Conservation (phyloP, 2,888 invertebrate genomes). For the Meiosimyza platycephala region DNA sequence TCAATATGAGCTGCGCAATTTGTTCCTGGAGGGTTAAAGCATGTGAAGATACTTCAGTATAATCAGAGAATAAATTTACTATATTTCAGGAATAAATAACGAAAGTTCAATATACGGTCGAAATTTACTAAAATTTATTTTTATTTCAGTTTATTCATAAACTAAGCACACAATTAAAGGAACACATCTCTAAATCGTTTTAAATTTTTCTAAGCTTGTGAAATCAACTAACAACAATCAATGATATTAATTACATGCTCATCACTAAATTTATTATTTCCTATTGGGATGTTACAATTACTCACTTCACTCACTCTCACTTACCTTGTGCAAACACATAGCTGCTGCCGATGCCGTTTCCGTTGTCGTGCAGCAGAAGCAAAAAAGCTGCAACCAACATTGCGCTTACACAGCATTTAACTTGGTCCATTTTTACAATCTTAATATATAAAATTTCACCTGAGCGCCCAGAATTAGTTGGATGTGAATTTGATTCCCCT, state of each 20-base stretch:
- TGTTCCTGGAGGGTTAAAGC: no score
- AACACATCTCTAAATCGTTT: no score
- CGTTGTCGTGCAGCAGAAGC: slow-evolving; percentile 43
- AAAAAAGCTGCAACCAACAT: slow-evolving; percentile 50
- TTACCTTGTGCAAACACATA: slow-evolving; percentile 57
- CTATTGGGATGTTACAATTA: slow-evolving; percentile 2
- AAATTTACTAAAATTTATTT: no score
- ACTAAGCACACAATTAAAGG: no score
- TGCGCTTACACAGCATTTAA: slow-evolving; percentile 51
- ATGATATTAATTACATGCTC: neutral
- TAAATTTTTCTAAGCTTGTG: no score
- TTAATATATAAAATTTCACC: slow-evolving; percentile 42
- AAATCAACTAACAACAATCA: no score
- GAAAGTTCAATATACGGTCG: no score
- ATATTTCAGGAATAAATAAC: no score
- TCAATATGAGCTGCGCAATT: no score
- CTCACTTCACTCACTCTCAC: neutral
- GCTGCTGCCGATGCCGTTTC: slow-evolving; percentile 42
- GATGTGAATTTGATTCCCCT: slow-evolving; percentile 29
- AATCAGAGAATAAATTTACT: no score
- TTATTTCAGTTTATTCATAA: no score
- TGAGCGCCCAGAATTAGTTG: slow-evolving; percentile 40
- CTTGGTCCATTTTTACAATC: slow-evolving; percentile 52
- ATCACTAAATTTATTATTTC: slow-evolving; percentile 13
- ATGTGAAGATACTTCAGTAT: no score